A percentile compares a stretch with the other conserved stretches of the same genome.
phyloP scores from a whole-genome alignment of 2,113 vertebrate genomes.

The Malurus melanocephalus region DNA sequence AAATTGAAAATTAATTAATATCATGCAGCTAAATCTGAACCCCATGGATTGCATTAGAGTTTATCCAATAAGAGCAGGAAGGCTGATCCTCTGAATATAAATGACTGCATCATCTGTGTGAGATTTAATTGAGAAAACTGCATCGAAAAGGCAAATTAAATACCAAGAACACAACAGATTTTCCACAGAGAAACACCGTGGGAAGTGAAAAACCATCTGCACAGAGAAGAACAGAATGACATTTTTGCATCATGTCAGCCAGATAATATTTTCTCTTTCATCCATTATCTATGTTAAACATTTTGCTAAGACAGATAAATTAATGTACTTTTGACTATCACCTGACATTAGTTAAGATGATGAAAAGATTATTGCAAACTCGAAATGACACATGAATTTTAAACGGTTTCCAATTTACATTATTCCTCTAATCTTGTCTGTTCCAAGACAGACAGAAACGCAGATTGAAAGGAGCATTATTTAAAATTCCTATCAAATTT shows the following conservation, averaged over 20 bases:
- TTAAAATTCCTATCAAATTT: neutral
- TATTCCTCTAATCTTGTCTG: constrained; percentile 5
- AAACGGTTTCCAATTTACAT: neutral
- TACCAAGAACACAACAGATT: constrained; percentile 59
- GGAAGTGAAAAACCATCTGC: constrained; percentile 64
- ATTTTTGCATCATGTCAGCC: constrained; percentile 37
- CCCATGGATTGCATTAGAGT: constrained; percentile 50
- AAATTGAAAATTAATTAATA: constrained; percentile 58
- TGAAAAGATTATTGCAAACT: constrained; percentile 39
- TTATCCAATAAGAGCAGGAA: constrained; percentile 56
- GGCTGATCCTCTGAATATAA: constrained; percentile 43
- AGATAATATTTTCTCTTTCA: constrained; percentile 48
- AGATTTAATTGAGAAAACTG: constrained; percentile 57
- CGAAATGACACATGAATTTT: constrained; percentile 19
- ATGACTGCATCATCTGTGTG: constrained; percentile 53
- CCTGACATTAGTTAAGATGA: constrained; percentile 32
- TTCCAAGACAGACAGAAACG: neutral
- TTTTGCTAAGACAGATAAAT: constrained; percentile 53
- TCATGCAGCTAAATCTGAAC: constrained; percentile 44
- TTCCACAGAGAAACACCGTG: constrained; percentile 47
- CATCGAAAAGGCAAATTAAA: constrained; percentile 64
- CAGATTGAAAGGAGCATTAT: neutral
- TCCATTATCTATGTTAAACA: constrained; percentile 43
- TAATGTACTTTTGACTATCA: constrained; percentile 40
- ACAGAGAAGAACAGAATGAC: constrained; percentile 35